Percentiles rank a stretch among this genome's conserved stretches.
phyloP scores from a whole-genome alignment of 2,888 invertebrate genomes.

The Rhamnusium bicolor region DNA sequence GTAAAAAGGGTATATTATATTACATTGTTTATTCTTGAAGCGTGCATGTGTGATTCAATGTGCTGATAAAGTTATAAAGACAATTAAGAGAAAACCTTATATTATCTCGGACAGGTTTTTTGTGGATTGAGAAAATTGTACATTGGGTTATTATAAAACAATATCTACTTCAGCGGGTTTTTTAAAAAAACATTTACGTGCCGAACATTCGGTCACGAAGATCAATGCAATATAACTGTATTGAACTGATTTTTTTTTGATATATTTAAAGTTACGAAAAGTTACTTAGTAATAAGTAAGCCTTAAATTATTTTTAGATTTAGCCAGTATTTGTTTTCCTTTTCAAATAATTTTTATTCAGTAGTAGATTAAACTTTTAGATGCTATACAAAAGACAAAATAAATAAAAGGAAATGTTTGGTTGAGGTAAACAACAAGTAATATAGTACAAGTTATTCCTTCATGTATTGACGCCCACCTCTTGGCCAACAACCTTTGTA shows the following conservation, averaged over 20 bases:
- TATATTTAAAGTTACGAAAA: background rate
- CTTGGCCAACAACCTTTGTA: no score
- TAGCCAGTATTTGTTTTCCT: no score
- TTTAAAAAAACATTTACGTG: slow-evolving; percentile 22
- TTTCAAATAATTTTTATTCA: no score
- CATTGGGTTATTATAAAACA: slow-evolving; percentile 49
- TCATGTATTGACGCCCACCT: no score
- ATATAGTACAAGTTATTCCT: no score
- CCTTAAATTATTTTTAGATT: no score
- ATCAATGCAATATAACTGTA: background rate
- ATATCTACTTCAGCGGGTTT: slow-evolving; percentile 30
- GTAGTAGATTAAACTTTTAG: no score
- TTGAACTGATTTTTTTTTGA: background rate
- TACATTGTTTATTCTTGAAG: slow-evolving; percentile 11
- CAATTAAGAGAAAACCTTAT: slow-evolving; percentile 41
- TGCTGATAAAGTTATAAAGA: slow-evolving; percentile 37
- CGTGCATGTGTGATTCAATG: slow-evolving; percentile 24
- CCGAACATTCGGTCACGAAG: slow-evolving; percentile 24
- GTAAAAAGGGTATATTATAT: background rate
- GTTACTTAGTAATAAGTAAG: no score
- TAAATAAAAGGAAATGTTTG: no score
- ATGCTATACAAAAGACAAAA: no score
- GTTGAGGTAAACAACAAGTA: no score
- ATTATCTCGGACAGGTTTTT: slow-evolving; percentile 32
- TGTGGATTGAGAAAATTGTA: slow-evolving; percentile 50